Evolutionary conservation across 2,113 vertebrate genomes (phyloP), one percentile per base, ranked within the genome.

Genomic region (Ciconia boyciana): DNA sequence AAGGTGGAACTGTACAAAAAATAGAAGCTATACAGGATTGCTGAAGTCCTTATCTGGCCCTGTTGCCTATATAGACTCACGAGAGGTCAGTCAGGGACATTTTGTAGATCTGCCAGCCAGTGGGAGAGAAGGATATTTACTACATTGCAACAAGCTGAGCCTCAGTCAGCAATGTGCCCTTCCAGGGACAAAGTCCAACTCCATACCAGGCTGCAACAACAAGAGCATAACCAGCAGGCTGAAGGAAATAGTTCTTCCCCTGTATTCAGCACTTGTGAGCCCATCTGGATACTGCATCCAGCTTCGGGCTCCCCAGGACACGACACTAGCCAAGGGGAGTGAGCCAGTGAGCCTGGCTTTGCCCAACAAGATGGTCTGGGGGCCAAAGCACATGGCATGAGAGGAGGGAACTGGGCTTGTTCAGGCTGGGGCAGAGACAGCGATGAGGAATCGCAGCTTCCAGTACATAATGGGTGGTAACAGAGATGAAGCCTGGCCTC

Each of bases 371-470:
- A 29, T 21, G 10, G 25, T 36, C 29, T 39, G 18, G 25, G 14
- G n/a, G 14, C 10, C 79, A 76, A 65, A 62, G 48, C 7, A 74
- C 11, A 5, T 2, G 32, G 19, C 19, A 2, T 11, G 28, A 66
- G 55, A 85, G 43, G 25, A 66, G 9, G 7, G 41, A 71, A 49
- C 24, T 46, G 74, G 32, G 48, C n/a, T 80, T 20, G n/a, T 18
- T 58, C 44, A 65, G 54, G 54, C 65, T 64, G 61, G 9, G 31
- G 29, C 41, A 41, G 31, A 46, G 46, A 22, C 13, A 69, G 64
- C 0, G 0, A 8, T 6, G 29, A 49, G 66, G 76, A 71, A 68
- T 16, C 0, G 0, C 11, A 68, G 25, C 52, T 89, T 52, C 66
- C 32, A 2, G n/a, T 17, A 57, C 10, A 11, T 12, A 20, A 2